These are phyloP conservation scores for Cuniculus paca DNA, from an alignment of 2,797 vertebrate species.

Conservation along the genomic window DNA sequence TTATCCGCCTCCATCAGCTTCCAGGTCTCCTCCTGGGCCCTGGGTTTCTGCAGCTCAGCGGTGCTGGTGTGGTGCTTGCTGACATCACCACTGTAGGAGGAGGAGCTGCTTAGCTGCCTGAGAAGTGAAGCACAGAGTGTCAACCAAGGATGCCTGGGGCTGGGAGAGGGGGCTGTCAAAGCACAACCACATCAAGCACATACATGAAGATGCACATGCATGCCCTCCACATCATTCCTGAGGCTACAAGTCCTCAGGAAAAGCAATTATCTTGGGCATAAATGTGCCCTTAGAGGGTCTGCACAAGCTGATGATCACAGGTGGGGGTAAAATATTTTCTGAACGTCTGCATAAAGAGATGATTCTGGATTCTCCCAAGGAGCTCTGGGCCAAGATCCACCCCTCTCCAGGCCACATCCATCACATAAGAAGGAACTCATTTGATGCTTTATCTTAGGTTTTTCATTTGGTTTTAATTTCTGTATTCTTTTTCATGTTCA, in stretches of 20 bases:
- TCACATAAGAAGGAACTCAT: background rate
- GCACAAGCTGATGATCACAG: background rate
- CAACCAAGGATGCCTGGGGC: background rate
- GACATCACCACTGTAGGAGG: slow-evolving; percentile 84
- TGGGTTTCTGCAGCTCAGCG: slow-evolving; percentile 81
- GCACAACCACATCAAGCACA: background rate
- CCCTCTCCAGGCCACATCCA: no score
- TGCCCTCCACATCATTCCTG: background rate
- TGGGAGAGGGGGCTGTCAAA: background rate
- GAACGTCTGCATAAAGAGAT: background rate
- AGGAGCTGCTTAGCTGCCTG: slow-evolving; percentile 89
- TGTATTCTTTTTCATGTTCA: background rate
- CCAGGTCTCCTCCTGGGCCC: slow-evolving; percentile 89
- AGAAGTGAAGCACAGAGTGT: background rate
- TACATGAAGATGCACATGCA: no score
- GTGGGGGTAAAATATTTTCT: background rate
- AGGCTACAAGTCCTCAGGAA: no score
- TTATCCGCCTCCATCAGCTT: slow-evolving; percentile 95
- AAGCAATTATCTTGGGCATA: background rate
- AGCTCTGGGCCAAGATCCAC: background rate
- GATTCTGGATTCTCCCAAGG: background rate
- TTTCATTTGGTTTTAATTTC: background rate
- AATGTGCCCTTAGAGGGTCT: background rate
- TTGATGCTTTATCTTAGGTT: background rate
- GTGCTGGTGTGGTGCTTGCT: slow-evolving; percentile 83